Base-by-base conservation (phyloP, 2,888 invertebrate genomes). In the Phasia obesa region DNA sequence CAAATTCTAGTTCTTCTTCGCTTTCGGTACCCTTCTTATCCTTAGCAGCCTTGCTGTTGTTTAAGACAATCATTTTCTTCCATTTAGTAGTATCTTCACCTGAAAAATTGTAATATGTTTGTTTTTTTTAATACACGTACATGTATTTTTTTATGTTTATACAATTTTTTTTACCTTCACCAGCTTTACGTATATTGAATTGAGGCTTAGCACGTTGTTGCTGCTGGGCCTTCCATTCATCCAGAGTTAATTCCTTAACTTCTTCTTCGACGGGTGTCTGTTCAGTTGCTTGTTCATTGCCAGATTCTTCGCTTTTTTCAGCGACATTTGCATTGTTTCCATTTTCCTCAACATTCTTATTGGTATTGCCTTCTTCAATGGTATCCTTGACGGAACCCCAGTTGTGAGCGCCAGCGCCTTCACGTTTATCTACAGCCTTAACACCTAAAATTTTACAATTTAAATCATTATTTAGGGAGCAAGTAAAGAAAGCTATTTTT, bases 381-480 rank as follows among this genome's bases (percentile, higher is more conserved):
- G 97, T 96, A 91, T 98, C 98, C 92, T 96, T 97, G 88, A 97
- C 94, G 84, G 96, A 97, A 88, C 98, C 98, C 98, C 98, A 98
- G 93, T 98, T 99, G 92, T 97, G 97, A 87, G 97, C 95, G 85
- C 98, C 98, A 92, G 95, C 96, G 88, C 98, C 98, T 89, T 98
- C 98, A 87, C 97, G 96, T 93, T 98, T 98, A 92, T 98, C 98
- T 88, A 97, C 94, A 85, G 97, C 94, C 92, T 98, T 98, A 85
- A 98, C 95, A 89, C 90, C 90, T 89, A 23, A 59, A 21, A 55
- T 44, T 4, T 2, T 19, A 55, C 27, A 51, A 15, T 23, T 73
- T 23, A 38, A 53, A 67, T 60, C 44, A 31, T 59, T 23, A 21
- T 60, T 25, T 27, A 17, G n/a, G n/a, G n/a, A n/a, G n/a, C n/a